Conservation (phyloP, 1,140 invertebrate genomes). For the Carcinoscorpius rotundicauda region DNA sequence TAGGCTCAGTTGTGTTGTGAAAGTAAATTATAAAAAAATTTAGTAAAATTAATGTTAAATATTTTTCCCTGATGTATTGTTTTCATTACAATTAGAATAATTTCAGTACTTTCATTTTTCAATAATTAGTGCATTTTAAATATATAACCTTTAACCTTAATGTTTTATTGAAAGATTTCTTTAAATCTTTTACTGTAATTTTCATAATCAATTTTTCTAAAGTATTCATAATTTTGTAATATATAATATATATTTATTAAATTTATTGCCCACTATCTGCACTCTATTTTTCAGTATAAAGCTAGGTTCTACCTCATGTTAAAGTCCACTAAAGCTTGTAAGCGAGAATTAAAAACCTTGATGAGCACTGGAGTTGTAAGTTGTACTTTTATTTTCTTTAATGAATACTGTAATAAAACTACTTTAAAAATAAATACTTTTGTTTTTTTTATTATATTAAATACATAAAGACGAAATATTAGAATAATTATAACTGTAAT, state of each 20-base stretch:
- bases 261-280: not conserved
- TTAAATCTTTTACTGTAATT: too few species aligned
- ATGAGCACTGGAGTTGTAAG: constrained; percentile 28
- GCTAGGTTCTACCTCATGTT: constrained; percentile 33
- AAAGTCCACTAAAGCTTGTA: constrained; percentile 34
- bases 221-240: not conserved
- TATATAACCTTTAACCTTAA: too few species aligned
- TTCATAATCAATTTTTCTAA: too few species aligned
- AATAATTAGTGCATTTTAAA: too few species aligned
- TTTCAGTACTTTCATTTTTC: too few species aligned
- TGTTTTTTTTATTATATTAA: too few species aligned
- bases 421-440: not conserved
- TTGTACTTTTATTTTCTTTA: constrained; percentile 2
- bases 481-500: constrained; percentile 1
- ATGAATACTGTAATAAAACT: not conserved
- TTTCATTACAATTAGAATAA: too few species aligned
- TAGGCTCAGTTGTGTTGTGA: too few species aligned
- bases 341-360: constrained; percentile 34
- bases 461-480: not conserved
- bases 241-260: not conserved
- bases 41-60: too few species aligned
- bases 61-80: too few species aligned
- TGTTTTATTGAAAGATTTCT: too few species aligned
- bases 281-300: constrained; percentile 30
- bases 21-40: too few species aligned